These are phyloP conservation scores for Cenopis cana DNA, from an alignment of 2,888 invertebrate species.

Conservation along the genomic window DNA sequence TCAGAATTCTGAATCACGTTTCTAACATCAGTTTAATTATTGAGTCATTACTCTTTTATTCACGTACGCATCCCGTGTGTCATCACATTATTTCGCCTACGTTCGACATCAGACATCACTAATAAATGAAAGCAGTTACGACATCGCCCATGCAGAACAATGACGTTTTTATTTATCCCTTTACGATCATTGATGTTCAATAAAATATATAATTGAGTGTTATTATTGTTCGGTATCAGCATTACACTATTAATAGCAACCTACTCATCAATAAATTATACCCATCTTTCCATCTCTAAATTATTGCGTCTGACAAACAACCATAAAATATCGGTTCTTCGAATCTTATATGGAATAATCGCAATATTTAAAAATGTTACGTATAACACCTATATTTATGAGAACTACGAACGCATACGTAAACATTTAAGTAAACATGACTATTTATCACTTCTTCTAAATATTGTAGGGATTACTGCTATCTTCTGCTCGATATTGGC, in stretches of 20 bases:
- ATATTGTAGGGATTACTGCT: too few species aligned
- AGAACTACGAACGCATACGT: neutral
- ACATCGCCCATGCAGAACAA: constrained; percentile 25
- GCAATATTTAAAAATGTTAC: neutral
- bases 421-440: neutral
- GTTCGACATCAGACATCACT: constrained; percentile 8
- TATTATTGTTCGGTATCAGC: constrained; percentile 23
- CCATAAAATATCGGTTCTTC: neutral
- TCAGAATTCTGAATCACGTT: constrained; percentile 17
- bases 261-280: constrained; percentile 19
- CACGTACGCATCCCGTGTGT: constrained; percentile 20
- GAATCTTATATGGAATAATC: neutral
- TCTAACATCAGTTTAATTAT: constrained; percentile 18
- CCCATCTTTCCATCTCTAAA: neutral
- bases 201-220: constrained; percentile 32
- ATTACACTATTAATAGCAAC: constrained; percentile 10
- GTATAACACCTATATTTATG: neutral
- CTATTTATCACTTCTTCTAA: too few species aligned
- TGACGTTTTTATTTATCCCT: constrained; percentile 23
- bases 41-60: constrained; percentile 18
- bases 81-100: constrained; percentile 33
- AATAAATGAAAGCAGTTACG: constrained; percentile 28
- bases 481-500: neutral
- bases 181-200: constrained; percentile 31
- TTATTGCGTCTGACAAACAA: neutral